Conservation (phyloP, 1,140 invertebrate genomes). For the Rhopalosiphum padi region DNA sequence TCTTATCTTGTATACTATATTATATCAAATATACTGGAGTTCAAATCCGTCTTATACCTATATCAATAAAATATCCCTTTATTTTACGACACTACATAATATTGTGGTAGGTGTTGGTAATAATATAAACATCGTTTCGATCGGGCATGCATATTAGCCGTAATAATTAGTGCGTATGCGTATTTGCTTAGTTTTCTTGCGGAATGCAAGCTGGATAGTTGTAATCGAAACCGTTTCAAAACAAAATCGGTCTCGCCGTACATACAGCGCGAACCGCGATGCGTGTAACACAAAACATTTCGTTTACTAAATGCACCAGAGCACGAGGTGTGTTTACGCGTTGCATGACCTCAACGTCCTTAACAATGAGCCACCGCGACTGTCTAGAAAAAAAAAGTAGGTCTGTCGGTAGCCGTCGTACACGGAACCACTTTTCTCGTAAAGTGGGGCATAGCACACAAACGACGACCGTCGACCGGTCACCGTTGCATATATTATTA, state of each 20-base stretch:
- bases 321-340: neutral
- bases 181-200: neutral
- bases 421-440: neutral
- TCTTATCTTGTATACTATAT: too few species aligned
- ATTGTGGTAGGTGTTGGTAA: neutral
- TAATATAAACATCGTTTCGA: neutral
- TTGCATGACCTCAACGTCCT: constrained; percentile 36
- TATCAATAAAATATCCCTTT: neutral
- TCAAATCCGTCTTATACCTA: too few species aligned
- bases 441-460: neutral
- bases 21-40: too few species aligned
- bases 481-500: neutral
- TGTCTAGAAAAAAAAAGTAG: neutral
- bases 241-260: neutral
- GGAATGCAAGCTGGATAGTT: neutral
- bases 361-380: neutral
- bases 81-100: too few species aligned
- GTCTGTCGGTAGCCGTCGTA: neutral
- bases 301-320: constrained; percentile 7
- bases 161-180: neutral
- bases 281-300: neutral
- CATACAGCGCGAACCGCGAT: neutral
- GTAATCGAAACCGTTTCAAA: neutral
- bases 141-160: neutral
- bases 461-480: neutral